A percentile compares a stretch with the other conserved stretches of the same genome.
These are phyloP conservation scores for Trissolcus brochymenae DNA, from an alignment of 2,888 invertebrate species.

Conservation along the genomic window DNA sequence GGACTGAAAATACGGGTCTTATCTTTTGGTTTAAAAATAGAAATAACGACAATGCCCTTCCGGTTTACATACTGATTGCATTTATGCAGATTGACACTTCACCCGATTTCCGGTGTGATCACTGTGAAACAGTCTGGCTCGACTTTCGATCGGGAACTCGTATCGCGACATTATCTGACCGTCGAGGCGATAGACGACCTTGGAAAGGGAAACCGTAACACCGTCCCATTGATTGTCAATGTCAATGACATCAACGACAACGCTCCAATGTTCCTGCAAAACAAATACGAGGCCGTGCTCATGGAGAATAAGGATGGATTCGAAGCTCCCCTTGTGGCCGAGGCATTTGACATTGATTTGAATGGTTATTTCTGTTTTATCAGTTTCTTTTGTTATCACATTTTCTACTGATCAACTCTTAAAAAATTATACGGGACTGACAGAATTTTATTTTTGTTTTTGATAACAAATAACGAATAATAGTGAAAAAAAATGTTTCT, in stretches of 20 bases:
- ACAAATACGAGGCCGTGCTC: constrained; percentile 88
- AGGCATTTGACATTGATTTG: constrained; percentile 90
- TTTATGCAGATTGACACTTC: constrained; percentile 83
- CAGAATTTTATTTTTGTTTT: too few relatives aligned
- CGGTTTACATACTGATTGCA: constrained; percentile 45
- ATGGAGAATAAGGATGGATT: constrained; percentile 89
- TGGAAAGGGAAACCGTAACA: constrained; percentile 89
- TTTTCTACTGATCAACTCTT: too few relatives aligned
- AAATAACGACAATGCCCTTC: constrained; percentile 25
- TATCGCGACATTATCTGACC: constrained; percentile 89
- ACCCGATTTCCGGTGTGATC: constrained; percentile 89
- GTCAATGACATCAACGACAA: constrained; percentile 94
- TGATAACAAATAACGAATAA: too few relatives aligned
- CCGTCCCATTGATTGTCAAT: constrained; percentile 88
- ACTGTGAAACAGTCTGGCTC: constrained; percentile 87
- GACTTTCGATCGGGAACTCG: constrained; percentile 90
- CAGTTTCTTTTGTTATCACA: not conserved
- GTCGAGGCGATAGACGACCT: constrained; percentile 93
- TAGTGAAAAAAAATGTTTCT: too few relatives aligned
- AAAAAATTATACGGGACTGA: too few relatives aligned
- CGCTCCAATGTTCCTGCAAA: constrained; percentile 88
- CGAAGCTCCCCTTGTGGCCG: constrained; percentile 85
- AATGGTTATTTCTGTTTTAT: constrained; percentile 80
- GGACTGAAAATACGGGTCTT: not conserved
- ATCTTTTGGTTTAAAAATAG: not conserved